These are phyloP conservation scores for Sycophila sp. DNA, from an alignment of 1,140 invertebrate genomes.

Conservation along the genomic window DNA sequence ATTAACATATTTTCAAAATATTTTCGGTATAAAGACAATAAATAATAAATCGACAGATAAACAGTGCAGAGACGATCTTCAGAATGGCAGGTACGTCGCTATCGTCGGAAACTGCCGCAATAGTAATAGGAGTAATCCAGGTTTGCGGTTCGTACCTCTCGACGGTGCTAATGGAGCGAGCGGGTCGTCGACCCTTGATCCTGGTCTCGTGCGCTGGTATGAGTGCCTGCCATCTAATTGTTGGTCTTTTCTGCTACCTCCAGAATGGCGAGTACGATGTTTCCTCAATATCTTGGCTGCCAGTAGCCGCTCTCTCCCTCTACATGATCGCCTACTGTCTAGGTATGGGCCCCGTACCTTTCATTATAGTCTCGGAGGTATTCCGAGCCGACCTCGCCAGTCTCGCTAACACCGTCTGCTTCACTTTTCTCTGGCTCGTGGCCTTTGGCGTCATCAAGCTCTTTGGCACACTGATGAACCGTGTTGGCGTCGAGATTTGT, in stretches of 20 bases:
- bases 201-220: slow-evolving; percentile 66
- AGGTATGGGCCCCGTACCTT: slow-evolving; percentile 68
- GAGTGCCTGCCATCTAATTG: slow-evolving; percentile 55
- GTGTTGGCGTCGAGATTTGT: slow-evolving; percentile 55
- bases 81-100: slow-evolving; percentile 63
- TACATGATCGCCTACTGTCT: slow-evolving; percentile 69
- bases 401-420: slow-evolving; percentile 64
- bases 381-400: slow-evolving; percentile 67
- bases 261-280: slow-evolving; percentile 51
- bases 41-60: slow-evolving; percentile 47
- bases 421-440: slow-evolving; percentile 64
- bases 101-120: slow-evolving; percentile 64
- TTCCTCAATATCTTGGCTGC: slow-evolving; percentile 62
- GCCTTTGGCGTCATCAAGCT: slow-evolving; percentile 69
- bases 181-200: slow-evolving; percentile 69
- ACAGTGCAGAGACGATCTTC: slow-evolving; percentile 71
- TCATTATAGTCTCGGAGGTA: slow-evolving; percentile 72
- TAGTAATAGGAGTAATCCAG: slow-evolving; percentile 66
- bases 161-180: slow-evolving; percentile 69
- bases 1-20: too few relatives aligned
- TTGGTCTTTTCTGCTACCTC: slow-evolving; percentile 64
- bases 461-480: slow-evolving; percentile 50
- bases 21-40: background rate
- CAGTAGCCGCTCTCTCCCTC: slow-evolving; percentile 65
- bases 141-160: slow-evolving; percentile 64